Evolutionary conservation across 2,113 vertebrate species (phyloP).

Genomic region (Ploceus nigricollis): DNA sequence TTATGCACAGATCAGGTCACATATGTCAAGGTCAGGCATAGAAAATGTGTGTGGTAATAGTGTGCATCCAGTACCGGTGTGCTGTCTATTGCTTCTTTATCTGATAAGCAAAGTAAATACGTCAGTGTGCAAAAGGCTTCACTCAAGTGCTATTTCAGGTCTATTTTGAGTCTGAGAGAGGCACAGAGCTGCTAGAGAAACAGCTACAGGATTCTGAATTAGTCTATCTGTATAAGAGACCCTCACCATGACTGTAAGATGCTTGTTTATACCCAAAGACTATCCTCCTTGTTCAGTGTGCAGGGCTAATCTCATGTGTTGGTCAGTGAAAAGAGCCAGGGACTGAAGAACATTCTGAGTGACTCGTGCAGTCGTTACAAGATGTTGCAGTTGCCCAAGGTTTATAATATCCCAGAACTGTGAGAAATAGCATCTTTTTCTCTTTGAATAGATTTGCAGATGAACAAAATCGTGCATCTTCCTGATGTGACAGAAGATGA

Average conservation of each 20-base stretch:
- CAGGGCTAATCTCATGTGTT: neutral
- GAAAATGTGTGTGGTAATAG: neutral
- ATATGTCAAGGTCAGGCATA: neutral
- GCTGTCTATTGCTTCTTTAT: neutral
- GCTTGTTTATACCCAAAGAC: neutral
- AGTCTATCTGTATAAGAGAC: neutral
- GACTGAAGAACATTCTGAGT: neutral
- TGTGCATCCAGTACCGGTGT: neutral
- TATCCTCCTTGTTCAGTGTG: neutral
- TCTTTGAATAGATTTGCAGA: neutral
- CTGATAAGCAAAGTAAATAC: neutral
- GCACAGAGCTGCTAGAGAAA: neutral
- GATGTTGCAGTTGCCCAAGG: neutral
- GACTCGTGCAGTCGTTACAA: fast-evolving
- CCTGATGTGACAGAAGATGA: neutral
- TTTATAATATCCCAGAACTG: fast-evolving
- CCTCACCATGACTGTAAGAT: neutral
- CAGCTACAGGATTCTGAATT: neutral
- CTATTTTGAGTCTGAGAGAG: neutral
- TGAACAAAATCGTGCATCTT: neutral
- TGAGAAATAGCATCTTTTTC: neutral
- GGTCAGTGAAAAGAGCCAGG: neutral
- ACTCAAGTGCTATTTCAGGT: neutral
- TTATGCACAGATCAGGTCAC: neutral
- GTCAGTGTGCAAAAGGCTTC: neutral